Base-by-base conservation (phyloP, 2,113 vertebrate species). In the Eulemur rufifrons region DNA sequence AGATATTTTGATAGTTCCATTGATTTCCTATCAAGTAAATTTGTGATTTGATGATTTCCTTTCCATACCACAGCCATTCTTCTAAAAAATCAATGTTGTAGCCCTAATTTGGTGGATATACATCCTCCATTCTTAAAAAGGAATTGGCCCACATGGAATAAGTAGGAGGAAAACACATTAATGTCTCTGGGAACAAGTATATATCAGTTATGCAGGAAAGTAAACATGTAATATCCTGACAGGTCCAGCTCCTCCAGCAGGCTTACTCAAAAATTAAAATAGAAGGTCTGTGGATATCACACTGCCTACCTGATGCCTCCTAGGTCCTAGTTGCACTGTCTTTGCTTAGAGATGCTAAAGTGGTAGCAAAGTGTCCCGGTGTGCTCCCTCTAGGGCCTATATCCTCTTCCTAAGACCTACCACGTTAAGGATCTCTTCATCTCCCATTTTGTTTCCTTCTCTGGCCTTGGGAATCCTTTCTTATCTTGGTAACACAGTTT, bases 281-380 rank as follows among this genome's bases (percentile, higher is more conserved):
- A 20, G 68, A 23, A 63, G 27, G 3, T 50, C 52, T 63, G 0
- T 27, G 3, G 32, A 4, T 84, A 11, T 42, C 12, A 15, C 2
- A 5, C 15, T 45, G 34, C 8, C 4, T 50, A 29, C 20, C 2
- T 39, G 1, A 1, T 18, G 7, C 2, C 0, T 1, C 9, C 15
- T 17, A 50, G 11, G 10, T 20, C 5, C 3, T 42, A 50, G 3
- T 0, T 59, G 18, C 17, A 27, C 21, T 74, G 7, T 50, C 37
- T 77, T 54, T 82, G 13, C 27, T 50, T 59, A 18, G 2, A 21
- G 8, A 64, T 56, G 5, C 1, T 59, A 4, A 42, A 25, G 0
- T n/a, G 21, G 25, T 71, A 74, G 15, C 7, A 25, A 42, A 83
- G 15, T 2, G 25, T 94, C 1, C 3, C 1, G 2, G 20, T 1